phyloP scores from a whole-genome alignment of 2,797 vertebrate species.

The Megaceryle alcyon region DNA sequence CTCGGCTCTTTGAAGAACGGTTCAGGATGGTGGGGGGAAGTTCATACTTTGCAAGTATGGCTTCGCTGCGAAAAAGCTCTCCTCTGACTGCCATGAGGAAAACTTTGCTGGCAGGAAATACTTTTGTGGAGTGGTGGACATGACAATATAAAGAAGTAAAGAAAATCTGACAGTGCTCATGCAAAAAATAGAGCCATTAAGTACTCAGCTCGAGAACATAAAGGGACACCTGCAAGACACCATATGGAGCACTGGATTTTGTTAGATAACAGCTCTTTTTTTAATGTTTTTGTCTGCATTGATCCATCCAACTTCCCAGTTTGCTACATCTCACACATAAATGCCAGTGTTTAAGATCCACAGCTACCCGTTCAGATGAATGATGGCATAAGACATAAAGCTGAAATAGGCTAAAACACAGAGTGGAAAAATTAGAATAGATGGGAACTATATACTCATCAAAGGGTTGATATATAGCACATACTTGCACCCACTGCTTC shows the following conservation, averaged over 20 bases:
- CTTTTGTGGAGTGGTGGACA: neutral
- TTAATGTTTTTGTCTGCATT: neutral
- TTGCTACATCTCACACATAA: constrained; percentile 52
- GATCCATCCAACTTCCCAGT: neutral
- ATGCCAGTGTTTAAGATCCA: constrained; percentile 35
- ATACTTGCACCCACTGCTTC: neutral
- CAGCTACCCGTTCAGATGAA: neutral
- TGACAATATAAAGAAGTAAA: constrained; percentile 36
- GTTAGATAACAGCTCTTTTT: constrained; percentile 52
- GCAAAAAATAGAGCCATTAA: constrained; percentile 46
- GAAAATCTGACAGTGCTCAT: constrained; percentile 41
- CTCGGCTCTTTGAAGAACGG: neutral
- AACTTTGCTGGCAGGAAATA: neutral
- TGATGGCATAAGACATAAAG: neutral
- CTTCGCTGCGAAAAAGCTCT: neutral
- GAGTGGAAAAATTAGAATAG: neutral
- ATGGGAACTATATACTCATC: neutral
- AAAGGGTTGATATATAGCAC: neutral
- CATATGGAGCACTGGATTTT: constrained; percentile 60
- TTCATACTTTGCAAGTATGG: neutral
- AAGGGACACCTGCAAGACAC: constrained; percentile 59
- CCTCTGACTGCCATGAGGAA: neutral
- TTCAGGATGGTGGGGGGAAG: neutral
- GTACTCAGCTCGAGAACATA: constrained; percentile 9
- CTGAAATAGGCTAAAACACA: neutral